phyloP scores from a whole-genome alignment of 1,140 invertebrate genomes.

The Musca vetustissima region DNA sequence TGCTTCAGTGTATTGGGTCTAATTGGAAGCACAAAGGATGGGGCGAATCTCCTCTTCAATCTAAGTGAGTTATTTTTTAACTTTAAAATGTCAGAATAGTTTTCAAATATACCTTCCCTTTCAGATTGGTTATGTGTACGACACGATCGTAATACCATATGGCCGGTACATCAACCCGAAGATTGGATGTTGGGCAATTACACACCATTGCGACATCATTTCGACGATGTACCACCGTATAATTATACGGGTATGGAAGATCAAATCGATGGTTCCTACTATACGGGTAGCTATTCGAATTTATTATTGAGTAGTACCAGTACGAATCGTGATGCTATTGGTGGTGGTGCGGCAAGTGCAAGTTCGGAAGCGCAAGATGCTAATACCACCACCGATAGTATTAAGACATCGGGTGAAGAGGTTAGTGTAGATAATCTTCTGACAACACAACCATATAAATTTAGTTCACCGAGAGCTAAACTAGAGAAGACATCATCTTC shows the following conservation, averaged over 20 bases:
- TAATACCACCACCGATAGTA: constrained; percentile 40
- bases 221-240: constrained; percentile 46
- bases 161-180: constrained; percentile 77
- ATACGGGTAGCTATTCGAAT: constrained; percentile 47
- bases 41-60: constrained; percentile 73
- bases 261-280: constrained; percentile 48
- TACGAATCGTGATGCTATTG: constrained; percentile 26
- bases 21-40: constrained; percentile 77
- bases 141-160: constrained; percentile 77
- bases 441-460: background rate
- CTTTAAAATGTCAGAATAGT: background rate
- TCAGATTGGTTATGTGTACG: constrained; percentile 82
- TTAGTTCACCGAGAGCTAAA: constrained; percentile 12
- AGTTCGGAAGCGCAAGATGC: constrained; percentile 37
- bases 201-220: constrained; percentile 54
- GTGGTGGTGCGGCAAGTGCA: constrained; percentile 28
- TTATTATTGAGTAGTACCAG: constrained; percentile 29
- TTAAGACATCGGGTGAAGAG: constrained; percentile 33
- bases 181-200: constrained; percentile 58
- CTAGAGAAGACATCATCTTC: constrained; percentile 12
- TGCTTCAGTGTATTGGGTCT: constrained; percentile 86
- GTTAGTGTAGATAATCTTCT: constrained; percentile 24
- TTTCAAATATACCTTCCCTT: constrained; percentile 14
- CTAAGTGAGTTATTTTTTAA: constrained; percentile 60
- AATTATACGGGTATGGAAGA: constrained; percentile 48